A percentile compares a stretch with the other conserved stretches of the same genome.
Evolutionary conservation across 2,888 invertebrate genomes (phyloP).

Genomic region (Anthoptus insignis): DNA sequence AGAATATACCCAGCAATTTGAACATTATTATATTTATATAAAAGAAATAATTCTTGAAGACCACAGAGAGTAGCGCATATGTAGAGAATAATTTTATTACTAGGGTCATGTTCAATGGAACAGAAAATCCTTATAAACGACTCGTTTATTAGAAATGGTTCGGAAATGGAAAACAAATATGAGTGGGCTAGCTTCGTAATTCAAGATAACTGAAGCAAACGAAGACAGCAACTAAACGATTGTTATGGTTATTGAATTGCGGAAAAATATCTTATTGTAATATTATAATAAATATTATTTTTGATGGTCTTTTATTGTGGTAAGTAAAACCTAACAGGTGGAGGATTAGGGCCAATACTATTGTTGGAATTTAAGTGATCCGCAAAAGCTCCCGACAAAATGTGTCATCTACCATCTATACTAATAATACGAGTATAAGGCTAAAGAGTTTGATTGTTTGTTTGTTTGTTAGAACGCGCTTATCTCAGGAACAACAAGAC

Average conservation of each 20-base stretch:
- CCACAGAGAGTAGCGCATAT: conserved; percentile 21
- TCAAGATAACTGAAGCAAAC: conserved; percentile 15
- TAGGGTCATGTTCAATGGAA: conserved; percentile 66
- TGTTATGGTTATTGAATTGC: not conserved
- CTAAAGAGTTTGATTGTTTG: too few species aligned
- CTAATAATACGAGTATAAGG: too few species aligned
- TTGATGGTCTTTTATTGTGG: not conserved
- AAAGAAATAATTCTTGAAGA: conserved; percentile 18
- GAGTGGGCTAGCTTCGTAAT: conserved; percentile 42
- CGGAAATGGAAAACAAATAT: conserved; percentile 65
- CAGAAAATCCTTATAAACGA: conserved; percentile 70
- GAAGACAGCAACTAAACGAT: not conserved
- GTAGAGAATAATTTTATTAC: conserved; percentile 54
- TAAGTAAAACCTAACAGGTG: not conserved
- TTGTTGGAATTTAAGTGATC: too few species aligned
- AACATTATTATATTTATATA: conserved; percentile 12
- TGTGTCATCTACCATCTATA: too few species aligned
- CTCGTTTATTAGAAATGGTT: conserved; percentile 52
- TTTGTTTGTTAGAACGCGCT: too few species aligned
- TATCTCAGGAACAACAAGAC: too few species aligned
- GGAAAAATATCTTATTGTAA: not conserved
- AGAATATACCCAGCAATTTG: too few species aligned
- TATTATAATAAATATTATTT: not conserved
- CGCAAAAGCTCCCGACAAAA: too few species aligned
- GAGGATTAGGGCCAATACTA: too few species aligned